Conservation (phyloP, 2,113 vertebrate genomes). For the Elephantulus edwardii region DNA sequence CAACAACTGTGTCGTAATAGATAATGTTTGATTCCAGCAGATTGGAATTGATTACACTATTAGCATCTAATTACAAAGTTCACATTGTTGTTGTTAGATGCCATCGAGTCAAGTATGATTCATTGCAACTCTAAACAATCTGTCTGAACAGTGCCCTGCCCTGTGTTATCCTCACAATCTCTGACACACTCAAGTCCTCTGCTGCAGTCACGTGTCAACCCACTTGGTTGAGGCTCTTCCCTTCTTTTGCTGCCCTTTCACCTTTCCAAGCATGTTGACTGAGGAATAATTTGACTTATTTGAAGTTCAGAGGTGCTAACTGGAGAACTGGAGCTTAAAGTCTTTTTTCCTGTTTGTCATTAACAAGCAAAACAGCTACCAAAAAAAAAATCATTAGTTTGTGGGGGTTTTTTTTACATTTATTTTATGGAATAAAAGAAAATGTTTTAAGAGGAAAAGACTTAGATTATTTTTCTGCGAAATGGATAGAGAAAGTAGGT, state of each 20-base stretch:
- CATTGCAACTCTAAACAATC: no score
- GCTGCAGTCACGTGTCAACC: no score
- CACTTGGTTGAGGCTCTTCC: no score
- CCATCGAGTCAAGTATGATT: no score
- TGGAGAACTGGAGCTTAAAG: not conserved
- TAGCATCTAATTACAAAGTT: no score
- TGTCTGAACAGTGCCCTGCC: no score
- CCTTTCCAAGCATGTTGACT: no score
- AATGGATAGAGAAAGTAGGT: slow-evolving; percentile 13
- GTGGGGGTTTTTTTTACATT: not conserved
- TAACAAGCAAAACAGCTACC: not conserved
- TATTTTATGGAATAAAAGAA: slow-evolving; percentile 33
- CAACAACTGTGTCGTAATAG: not conserved
- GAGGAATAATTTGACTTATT: no score
- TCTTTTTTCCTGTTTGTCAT: not conserved
- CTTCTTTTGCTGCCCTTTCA: no score
- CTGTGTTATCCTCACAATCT: no score
- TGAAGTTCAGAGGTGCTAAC: not conserved
- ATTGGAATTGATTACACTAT: not conserved
- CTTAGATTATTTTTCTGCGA: slow-evolving; percentile 45
- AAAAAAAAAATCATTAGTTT: not conserved
- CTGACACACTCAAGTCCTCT: no score
- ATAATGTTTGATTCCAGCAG: not conserved
- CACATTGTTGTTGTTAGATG: no score
- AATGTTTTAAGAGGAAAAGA: not conserved